Evolutionary conservation across 2,888 invertebrate genomes (phyloP).

Genomic region (Mythimna ferrago): DNA sequence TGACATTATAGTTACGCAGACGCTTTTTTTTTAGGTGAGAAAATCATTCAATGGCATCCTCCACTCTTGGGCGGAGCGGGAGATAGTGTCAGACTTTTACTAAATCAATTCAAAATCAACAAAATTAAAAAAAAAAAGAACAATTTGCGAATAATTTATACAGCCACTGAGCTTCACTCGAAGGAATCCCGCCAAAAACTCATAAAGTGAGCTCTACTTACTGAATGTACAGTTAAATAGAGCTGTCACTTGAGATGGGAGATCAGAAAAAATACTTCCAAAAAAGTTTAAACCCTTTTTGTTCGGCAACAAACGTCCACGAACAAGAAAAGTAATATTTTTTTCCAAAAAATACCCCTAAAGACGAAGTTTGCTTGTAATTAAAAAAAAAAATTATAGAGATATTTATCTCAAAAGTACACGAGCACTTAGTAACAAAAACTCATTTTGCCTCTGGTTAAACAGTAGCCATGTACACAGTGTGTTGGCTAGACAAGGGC

Average conservation of each 20-base stretch:
- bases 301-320: background rate
- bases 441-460: constrained; percentile 50
- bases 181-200: too few relatives aligned
- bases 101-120: too few relatives aligned
- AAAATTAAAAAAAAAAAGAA: too few relatives aligned
- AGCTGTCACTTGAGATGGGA: constrained; percentile 4
- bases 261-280: background rate
- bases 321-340: background rate
- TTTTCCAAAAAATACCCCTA: background rate
- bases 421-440: constrained; percentile 43
- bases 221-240: background rate
- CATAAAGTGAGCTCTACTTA: too few relatives aligned
- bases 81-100: too few relatives aligned
- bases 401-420: constrained; percentile 41
- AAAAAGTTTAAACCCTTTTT: background rate
- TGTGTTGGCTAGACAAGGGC: constrained; percentile 58
- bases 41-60: too few relatives aligned
- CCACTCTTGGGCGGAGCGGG: too few relatives aligned
- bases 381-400: background rate
- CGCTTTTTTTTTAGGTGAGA: too few relatives aligned
- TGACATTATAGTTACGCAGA: too few relatives aligned
- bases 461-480: constrained; percentile 56
- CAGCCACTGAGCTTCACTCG: too few relatives aligned
- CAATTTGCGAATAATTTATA: too few relatives aligned
- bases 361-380: background rate